Evolutionary conservation across 2,888 invertebrate species (phyloP).

Genomic region (Flexamia atlantica): DNA sequence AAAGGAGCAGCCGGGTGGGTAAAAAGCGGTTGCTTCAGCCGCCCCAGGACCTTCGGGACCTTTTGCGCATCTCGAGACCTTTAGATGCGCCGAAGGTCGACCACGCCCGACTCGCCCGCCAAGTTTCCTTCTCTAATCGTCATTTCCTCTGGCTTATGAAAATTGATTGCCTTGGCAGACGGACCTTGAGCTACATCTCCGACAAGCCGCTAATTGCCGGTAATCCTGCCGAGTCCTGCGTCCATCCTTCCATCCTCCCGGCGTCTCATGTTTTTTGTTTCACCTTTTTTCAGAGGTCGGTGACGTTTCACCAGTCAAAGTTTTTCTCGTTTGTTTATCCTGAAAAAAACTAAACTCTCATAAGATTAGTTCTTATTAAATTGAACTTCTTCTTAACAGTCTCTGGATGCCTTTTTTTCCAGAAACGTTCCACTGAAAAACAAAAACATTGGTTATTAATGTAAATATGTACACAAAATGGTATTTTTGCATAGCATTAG

Average conservation of each 20-base stretch:
- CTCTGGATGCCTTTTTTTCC: no score
- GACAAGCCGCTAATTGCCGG: constrained; percentile 49
- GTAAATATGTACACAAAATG: no score
- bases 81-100: constrained; percentile 34
- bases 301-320: no score
- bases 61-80: constrained; percentile 27
- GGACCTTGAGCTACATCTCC: constrained; percentile 50
- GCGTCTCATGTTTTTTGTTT: no score
- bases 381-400: no score
- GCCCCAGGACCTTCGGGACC: constrained; percentile 5
- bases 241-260: background rate
- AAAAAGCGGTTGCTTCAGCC: constrained; percentile 7
- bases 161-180: constrained; percentile 54
- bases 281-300: no score
- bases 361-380: no score
- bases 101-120: constrained; percentile 44
- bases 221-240: constrained; percentile 31
- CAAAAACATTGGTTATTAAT: no score
- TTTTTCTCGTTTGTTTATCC: no score
- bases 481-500: no score
- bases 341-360: no score
- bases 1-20: background rate
- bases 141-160: constrained; percentile 55
- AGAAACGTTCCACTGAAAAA: no score
- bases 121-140: constrained; percentile 39